Evolutionary conservation across 1,140 invertebrate genomes (phyloP).

Genomic region (Gerris buenoi): DNA sequence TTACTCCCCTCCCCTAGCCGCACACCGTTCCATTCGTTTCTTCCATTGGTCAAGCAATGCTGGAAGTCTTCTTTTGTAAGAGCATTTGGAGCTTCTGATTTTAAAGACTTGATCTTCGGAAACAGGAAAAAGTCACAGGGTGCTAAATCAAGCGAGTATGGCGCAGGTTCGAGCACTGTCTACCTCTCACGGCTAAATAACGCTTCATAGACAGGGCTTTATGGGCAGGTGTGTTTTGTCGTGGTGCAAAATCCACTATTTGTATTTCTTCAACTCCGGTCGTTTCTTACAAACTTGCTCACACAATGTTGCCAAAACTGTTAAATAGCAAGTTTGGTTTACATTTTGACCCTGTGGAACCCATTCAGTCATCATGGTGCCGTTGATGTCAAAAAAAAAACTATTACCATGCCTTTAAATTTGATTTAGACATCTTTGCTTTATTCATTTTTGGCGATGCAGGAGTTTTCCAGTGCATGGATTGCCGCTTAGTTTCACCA

Average conservation of each 20-base stretch:
- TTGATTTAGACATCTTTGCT: constrained; percentile 13
- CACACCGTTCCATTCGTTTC: too few species aligned
- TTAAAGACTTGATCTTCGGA: neutral
- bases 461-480: constrained; percentile 12
- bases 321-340: neutral
- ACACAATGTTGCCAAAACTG: neutral
- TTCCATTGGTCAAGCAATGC: too few species aligned
- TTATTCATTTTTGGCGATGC: constrained; percentile 12
- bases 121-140: neutral
- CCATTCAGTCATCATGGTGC: neutral
- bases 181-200: neutral
- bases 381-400: neutral
- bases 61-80: too few species aligned
- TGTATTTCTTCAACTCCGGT: neutral
- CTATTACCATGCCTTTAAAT: constrained; percentile 12
- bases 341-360: neutral
- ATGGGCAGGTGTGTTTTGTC: neutral
- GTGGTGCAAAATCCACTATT: neutral
- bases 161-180: neutral
- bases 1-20: too few species aligned
- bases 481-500: constrained; percentile 19
- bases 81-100: too few species aligned
- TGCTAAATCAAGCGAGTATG: neutral
- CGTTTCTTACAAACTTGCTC: neutral
- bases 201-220: neutral